Base-by-base conservation (phyloP, 2,797 vertebrate genomes). In the Hydrolagus colliei region DNA sequence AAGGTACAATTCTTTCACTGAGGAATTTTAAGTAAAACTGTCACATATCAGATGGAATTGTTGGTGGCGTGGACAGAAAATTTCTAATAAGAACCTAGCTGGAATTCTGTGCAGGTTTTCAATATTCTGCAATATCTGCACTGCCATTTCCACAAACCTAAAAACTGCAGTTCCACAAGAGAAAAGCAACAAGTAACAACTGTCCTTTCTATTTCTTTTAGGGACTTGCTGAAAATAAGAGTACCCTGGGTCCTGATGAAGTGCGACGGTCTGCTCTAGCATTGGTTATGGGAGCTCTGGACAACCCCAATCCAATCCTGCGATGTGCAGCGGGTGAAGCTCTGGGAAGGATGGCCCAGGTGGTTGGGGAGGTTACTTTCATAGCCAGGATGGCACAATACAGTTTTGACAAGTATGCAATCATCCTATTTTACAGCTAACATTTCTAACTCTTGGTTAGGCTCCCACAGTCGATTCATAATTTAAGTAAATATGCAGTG, bases 171-270 rank as follows among this genome's bases (percentile, higher is more conserved):
- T 0, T 14, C 71, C 9, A 52, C 11, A 14, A 62, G 27, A 41
- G 32, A n/a, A 12, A 68, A 82, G 18, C 79, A 68, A 4, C 61
- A 68, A 82, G 18, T 63, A 68, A 4, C 61, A 79, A 11, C 16
- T 71, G 3, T 84, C 27, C 20, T 84, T n/a, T 71, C 27, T 71
- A 2, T 85, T 68, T 86, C 11, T 13, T 87, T 0, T 87, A 99
- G 98, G 98, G 98, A 86, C 94, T 99, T 91, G 98, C 98, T 76
- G 98, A 99, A 90, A 99, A 99, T 91, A 99, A 99, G 91, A 99
- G 98, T 88, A 97, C 96, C 0, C 91, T 99, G 88, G 98, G 98
- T 86, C 98, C 97, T 13, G 98, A 99, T 91, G 98, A 99, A 93
- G 98, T 99, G 68, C 96, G 97, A 8, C 98, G 97, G 88, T 99